Evolutionary conservation across 1,140 invertebrate species (phyloP).

Genomic region (Adelges cooleyi): DNA sequence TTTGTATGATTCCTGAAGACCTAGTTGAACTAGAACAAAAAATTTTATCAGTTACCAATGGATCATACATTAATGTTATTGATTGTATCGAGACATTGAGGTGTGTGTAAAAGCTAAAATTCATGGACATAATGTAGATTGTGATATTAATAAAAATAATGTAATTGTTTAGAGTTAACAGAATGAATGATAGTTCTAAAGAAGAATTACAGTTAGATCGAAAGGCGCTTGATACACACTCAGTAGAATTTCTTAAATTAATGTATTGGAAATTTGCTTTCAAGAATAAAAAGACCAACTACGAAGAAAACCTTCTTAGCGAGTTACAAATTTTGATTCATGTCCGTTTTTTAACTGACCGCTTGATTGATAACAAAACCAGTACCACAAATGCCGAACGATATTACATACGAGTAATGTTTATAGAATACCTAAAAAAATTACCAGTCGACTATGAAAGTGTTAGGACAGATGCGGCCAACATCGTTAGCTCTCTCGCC

Average conservation of each 20-base stretch:
- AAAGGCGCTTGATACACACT: neutral
- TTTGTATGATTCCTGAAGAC: conserved; percentile 21
- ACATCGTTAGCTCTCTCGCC: neutral
- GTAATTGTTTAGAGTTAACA: neutral
- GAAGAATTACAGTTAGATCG: neutral
- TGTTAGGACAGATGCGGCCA: neutral
- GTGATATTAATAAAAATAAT: too few species aligned
- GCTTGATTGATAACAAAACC: neutral
- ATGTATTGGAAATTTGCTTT: conserved; percentile 14
- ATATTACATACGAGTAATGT: conserved; percentile 18
- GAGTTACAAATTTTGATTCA: conserved; percentile 20
- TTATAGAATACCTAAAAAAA: neutral
- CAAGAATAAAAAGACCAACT: neutral
- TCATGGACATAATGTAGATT: too few species aligned
- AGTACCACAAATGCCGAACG: neutral
- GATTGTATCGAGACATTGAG: conserved; percentile 21
- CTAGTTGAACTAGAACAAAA: conserved; percentile 11
- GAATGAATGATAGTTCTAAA: neutral
- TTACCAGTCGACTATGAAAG: neutral
- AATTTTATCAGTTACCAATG: conserved; percentile 2
- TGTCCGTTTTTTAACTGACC: neutral
- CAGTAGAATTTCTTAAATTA: conserved; percentile 2
- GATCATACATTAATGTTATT: conserved; percentile 5
- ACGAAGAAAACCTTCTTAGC: neutral
- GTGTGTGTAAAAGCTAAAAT: too few species aligned